Percentiles rank a stretch among this genome's conserved stretches.
Evolutionary conservation across 2,113 vertebrate species (phyloP).

Genomic region (Ictalurus furcatus): DNA sequence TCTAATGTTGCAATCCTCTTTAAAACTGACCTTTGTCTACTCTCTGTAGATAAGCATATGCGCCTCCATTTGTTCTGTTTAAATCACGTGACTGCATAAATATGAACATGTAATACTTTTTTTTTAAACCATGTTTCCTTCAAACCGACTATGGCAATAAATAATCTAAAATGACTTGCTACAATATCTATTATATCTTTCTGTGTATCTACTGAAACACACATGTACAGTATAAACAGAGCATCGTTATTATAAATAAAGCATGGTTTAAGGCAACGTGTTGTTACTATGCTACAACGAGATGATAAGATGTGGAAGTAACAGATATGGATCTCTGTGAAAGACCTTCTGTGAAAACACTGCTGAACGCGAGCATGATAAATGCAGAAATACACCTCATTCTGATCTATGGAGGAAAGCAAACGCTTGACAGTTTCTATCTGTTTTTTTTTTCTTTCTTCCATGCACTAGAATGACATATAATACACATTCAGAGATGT

Average conservation of each 20-base stretch:
- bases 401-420: background rate
- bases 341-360: constrained; percentile 3
- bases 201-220: background rate
- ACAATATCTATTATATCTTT: background rate
- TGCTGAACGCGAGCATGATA: background rate
- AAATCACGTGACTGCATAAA: constrained; percentile 41
- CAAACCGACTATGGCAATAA: background rate
- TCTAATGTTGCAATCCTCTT: constrained; percentile 11
- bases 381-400: background rate
- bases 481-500: background rate
- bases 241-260: background rate
- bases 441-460: background rate
- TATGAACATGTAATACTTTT: background rate
- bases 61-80: constrained; percentile 22
- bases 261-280: background rate
- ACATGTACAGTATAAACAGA: background rate
- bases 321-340: constrained; percentile 20
- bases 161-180: background rate
- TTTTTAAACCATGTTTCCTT: background rate
- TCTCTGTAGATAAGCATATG: constrained; percentile 26
- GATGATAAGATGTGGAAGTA: constrained; percentile 23
- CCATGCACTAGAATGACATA: background rate
- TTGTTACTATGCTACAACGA: background rate
- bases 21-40: constrained; percentile 39
- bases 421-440: background rate